Evolutionary conservation across 1,140 invertebrate species (phyloP).

Genomic region (Danaus plexippus): DNA sequence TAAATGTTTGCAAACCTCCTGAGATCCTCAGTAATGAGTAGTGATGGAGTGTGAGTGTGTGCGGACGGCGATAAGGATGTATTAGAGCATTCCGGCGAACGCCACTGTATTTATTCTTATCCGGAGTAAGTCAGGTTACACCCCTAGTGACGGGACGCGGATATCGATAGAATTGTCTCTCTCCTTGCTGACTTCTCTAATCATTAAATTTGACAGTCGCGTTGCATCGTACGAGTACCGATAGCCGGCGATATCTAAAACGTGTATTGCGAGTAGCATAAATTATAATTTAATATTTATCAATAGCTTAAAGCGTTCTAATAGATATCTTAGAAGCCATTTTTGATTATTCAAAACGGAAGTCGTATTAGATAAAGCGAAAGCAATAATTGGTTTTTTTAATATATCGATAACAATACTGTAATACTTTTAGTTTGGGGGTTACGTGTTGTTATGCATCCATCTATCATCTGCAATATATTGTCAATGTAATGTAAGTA

Average conservation of each 20-base stretch:
- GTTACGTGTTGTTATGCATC: too few relatives aligned
- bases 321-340: constrained; percentile 9
- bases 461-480: too few relatives aligned
- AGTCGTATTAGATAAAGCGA: too few relatives aligned
- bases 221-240: too few relatives aligned
- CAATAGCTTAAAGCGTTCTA: constrained; percentile 11
- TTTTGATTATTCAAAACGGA: constrained; percentile 1
- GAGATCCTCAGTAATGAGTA: constrained; percentile 32
- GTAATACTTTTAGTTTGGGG: too few relatives aligned
- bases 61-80: constrained; percentile 61
- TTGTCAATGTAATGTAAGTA: not conserved
- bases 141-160: constrained; percentile 48
- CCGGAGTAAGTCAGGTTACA: constrained; percentile 66
- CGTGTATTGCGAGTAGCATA: constrained; percentile 11
- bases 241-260: constrained; percentile 13
- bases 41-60: constrained; percentile 39
- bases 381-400: too few relatives aligned
- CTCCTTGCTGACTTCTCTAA: too few relatives aligned
- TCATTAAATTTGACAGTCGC: too few relatives aligned
- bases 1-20: constrained; percentile 27
- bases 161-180: too few relatives aligned
- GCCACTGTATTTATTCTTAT: constrained; percentile 68
- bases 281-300: constrained; percentile 20
- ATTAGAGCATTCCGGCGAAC: constrained; percentile 63
- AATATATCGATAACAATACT: too few relatives aligned